Conservation (phyloP, 2,113 vertebrate species). For the Centropristis striata region DNA sequence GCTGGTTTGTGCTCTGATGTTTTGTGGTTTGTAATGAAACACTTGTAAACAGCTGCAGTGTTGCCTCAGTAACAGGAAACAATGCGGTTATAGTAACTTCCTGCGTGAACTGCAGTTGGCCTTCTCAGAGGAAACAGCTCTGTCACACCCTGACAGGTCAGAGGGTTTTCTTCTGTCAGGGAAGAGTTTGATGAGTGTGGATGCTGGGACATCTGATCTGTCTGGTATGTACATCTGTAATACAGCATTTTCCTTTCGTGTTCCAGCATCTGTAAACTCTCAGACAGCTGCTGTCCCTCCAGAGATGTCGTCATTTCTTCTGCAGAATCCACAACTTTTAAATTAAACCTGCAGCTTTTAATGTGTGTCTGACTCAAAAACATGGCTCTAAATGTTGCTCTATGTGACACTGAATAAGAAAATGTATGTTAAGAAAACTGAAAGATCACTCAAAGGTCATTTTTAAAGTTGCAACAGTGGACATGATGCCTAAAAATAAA, state of each 20-base stretch:
- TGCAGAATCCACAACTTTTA: neutral
- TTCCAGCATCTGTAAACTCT: neutral
- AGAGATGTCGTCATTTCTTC: slow-evolving; percentile 19
- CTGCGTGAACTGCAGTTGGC: slow-evolving; percentile 11
- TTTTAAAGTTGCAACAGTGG: neutral
- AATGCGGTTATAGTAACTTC: slow-evolving; percentile 46
- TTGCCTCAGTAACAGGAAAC: slow-evolving; percentile 53
- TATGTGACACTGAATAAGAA: neutral
- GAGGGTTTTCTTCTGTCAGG: neutral
- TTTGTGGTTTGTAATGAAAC: neutral
- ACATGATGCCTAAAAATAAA: neutral
- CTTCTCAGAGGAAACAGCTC: slow-evolving; percentile 30
- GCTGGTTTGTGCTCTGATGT: neutral
- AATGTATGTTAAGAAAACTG: neutral
- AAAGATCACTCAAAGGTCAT: neutral
- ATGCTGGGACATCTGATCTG: slow-evolving; percentile 11
- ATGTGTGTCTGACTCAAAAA: neutral
- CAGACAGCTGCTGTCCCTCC: neutral
- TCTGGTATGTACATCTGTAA: slow-evolving; percentile 43
- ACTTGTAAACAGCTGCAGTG: slow-evolving; percentile 15
- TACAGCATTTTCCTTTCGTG: neutral
- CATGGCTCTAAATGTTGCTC: neutral
- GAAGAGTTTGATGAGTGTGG: neutral
- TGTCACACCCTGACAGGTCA: slow-evolving; percentile 39
- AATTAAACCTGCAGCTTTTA: no score